Percentiles rank a stretch among this genome's conserved stretches.
Evolutionary conservation across 2,888 invertebrate species (phyloP).

Genomic region (Xestia sexstrigata): DNA sequence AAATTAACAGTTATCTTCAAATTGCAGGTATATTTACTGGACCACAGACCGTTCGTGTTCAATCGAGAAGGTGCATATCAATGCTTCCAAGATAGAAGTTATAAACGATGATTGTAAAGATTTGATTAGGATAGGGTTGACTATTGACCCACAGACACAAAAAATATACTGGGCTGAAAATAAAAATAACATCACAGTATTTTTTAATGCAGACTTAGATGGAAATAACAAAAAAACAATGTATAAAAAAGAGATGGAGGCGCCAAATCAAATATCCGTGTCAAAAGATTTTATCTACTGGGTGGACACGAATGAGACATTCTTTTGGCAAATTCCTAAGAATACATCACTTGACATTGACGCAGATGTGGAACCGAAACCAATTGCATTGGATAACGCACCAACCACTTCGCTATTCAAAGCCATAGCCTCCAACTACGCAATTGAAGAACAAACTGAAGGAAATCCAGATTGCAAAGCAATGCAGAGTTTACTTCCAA

Average conservation of each 20-base stretch:
- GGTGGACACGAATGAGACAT: constrained; percentile 92
- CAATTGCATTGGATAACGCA: neutral
- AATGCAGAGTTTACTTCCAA: constrained; percentile 49
- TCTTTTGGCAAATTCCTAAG: constrained; percentile 92
- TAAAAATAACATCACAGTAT: constrained; percentile 91
- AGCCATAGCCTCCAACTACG: constrained; percentile 82
- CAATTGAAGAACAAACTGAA: constrained; percentile 78
- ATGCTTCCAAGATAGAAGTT: constrained; percentile 91
- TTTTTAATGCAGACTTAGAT: constrained; percentile 89
- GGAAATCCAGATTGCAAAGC: constrained; percentile 75
- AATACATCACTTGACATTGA: constrained; percentile 46
- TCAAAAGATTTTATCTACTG: constrained; percentile 94
- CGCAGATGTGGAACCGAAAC: constrained; percentile 13
- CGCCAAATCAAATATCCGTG: constrained; percentile 92
- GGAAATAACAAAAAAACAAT: constrained; percentile 87
- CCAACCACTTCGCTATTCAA: rapidly evolving
- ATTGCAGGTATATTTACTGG: constrained; percentile 95
- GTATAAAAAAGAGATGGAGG: constrained; percentile 87
- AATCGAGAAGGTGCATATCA: constrained; percentile 82
- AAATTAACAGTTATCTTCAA: constrained; percentile 21
- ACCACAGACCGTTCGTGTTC: constrained; percentile 93
- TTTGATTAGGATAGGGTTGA: constrained; percentile 92
- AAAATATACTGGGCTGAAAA: constrained; percentile 95
- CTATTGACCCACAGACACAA: constrained; percentile 92
- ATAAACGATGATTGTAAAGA: constrained; percentile 92